phyloP scores from a whole-genome alignment of 2,888 invertebrate genomes.

The Tyria jacobaeae region DNA sequence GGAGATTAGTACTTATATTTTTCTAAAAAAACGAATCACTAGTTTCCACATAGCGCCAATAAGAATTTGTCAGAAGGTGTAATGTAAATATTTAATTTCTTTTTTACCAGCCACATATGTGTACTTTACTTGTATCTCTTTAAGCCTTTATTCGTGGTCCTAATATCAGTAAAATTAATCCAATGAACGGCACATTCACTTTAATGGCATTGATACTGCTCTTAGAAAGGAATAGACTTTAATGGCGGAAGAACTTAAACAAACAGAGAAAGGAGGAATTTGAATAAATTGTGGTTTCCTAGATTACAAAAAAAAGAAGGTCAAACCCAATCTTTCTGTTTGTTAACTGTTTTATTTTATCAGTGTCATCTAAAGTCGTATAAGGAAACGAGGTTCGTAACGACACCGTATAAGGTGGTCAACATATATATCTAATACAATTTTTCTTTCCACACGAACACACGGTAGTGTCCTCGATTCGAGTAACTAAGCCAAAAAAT shows the following conservation, averaged over 20 bases:
- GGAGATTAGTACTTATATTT: neutral
- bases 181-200: no score
- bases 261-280: neutral
- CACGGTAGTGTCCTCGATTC: conserved; percentile 44
- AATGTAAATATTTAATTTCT: no score
- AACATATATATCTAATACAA: conserved; percentile 23
- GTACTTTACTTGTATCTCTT: no score
- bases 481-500: conserved; percentile 55
- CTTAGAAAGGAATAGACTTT: no score
- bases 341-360: conserved; percentile 20
- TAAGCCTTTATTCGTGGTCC: no score
- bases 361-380: conserved; percentile 17
- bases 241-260: neutral
- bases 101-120: no score
- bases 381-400: conserved; percentile 24
- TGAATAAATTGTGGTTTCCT: neutral
- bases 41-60: neutral
- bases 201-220: neutral
- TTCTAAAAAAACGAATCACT: neutral
- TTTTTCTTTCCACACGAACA: conserved; percentile 25
- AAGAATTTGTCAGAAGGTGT: neutral
- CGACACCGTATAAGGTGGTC: conserved; percentile 7
- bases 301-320: conserved; percentile 13
- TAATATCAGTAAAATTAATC: no score
- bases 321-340: conserved; percentile 18